These are phyloP conservation scores for Conus canariensis DNA, from an alignment of 2,888 invertebrate species.

Conservation along the genomic window DNA sequence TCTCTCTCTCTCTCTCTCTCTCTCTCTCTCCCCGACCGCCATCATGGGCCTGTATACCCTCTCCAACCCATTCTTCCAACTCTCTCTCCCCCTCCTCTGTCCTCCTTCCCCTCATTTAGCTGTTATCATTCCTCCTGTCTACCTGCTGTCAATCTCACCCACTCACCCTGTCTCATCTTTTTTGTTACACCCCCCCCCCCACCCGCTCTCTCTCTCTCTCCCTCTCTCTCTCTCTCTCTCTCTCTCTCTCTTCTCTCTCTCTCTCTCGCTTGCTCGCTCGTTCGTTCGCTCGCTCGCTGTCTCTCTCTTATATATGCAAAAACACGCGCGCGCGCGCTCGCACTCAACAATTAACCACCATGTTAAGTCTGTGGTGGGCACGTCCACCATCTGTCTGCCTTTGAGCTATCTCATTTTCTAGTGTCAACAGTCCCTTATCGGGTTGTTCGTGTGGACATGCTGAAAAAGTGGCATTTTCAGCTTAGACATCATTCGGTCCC, in stretches of 20 bases:
- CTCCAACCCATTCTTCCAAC: background rate
- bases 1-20: constrained; percentile 18
- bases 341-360: too few species aligned
- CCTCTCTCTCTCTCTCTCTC: background rate
- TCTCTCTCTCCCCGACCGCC: too few species aligned
- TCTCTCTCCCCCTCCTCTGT: too few species aligned
- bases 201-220: background rate
- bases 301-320: too few species aligned
- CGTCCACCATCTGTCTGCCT: too few species aligned
- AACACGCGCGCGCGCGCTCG: background rate
- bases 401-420: too few species aligned
- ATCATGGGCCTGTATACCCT: background rate
- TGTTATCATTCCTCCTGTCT: background rate
- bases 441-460: too few species aligned
- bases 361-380: too few species aligned
- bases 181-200: background rate
- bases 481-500: too few species aligned
- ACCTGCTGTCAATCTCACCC: background rate
- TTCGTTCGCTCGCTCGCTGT: too few species aligned
- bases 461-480: too few species aligned
- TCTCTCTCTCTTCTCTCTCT: background rate
- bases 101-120: background rate
- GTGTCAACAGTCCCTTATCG: too few species aligned
- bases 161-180: background rate
- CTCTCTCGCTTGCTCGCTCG: background rate